A percentile compares a stretch with the other conserved stretches of the same genome.
Evolutionary conservation across 1,140 invertebrate genomes (phyloP).

Genomic region (Drosophila burlai): DNA sequence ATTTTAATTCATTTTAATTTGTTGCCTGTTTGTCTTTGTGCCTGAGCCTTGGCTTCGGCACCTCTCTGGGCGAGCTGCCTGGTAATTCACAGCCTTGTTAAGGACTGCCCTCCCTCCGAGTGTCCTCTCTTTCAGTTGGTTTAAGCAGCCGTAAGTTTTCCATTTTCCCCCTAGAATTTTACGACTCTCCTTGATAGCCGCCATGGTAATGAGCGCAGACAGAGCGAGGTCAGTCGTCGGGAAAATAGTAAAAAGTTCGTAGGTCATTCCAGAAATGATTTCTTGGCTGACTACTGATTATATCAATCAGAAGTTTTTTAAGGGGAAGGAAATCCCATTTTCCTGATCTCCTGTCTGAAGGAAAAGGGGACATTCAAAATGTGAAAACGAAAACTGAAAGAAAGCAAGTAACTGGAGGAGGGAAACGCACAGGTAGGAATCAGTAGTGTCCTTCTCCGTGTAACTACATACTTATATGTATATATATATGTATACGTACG

Average conservation of each 20-base stretch:
- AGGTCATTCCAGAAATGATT: conserved; percentile 16
- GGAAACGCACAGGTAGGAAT: neutral
- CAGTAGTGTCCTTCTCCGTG: neutral
- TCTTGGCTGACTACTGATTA: conserved; percentile 9
- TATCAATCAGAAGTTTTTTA: conserved; percentile 20
- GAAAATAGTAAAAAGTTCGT: neutral
- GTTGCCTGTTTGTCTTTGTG: conserved; percentile 49
- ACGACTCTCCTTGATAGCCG: neutral
- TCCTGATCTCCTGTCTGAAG: neutral
- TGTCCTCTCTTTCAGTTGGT: conserved; percentile 38
- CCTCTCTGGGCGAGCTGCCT: neutral
- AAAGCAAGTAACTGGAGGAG: neutral
- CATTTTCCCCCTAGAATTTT: conserved; percentile 30
- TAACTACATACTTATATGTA: neutral
- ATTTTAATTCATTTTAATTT: conserved; percentile 66
- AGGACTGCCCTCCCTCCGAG: conserved; percentile 13
- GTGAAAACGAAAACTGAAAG: neutral
- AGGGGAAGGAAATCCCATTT: neutral
- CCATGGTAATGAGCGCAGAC: conserved; percentile 5
- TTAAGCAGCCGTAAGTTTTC: conserved; percentile 39
- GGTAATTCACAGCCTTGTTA: conserved; percentile 10
- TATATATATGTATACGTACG: neutral
- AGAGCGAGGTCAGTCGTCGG: neutral
- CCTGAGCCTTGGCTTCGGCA: conserved; percentile 28
- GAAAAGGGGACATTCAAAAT: neutral